These are phyloP conservation scores for Sciaenops ocellatus DNA, from an alignment of 2,797 vertebrate genomes.

Conservation along the genomic window DNA sequence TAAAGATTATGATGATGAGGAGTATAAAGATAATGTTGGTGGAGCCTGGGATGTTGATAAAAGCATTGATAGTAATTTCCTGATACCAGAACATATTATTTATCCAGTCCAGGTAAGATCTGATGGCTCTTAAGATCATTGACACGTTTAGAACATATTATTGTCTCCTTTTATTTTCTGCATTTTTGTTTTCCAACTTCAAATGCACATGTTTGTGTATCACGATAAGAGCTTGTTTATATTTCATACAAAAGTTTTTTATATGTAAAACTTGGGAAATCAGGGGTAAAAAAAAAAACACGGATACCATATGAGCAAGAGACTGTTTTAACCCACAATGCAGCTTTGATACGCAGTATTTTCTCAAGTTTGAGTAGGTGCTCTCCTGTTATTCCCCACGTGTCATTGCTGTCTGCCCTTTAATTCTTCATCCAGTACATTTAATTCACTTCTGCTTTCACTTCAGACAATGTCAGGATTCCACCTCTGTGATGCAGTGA, in stretches of 20 bases:
- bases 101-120: constrained; percentile 71
- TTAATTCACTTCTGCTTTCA: constrained; percentile 84
- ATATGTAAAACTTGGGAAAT: constrained; percentile 89
- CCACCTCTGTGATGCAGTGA: constrained; percentile 82
- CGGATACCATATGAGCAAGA: constrained; percentile 79
- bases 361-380: constrained; percentile 35
- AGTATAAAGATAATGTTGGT: constrained; percentile 39
- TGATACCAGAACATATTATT: constrained; percentile 84
- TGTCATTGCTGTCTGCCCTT: constrained; percentile 54
- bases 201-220: constrained; percentile 82
- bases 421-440: constrained; percentile 47
- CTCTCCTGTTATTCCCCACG: constrained; percentile 61
- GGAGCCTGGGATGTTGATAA: constrained; percentile 21
- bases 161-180: constrained; percentile 61
- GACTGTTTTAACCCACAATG: constrained; percentile 59
- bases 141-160: constrained; percentile 67
- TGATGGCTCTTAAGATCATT: constrained; percentile 25
- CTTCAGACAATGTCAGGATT: constrained; percentile 82
- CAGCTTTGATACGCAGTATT: constrained; percentile 68
- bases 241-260: constrained; percentile 93
- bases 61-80: constrained; percentile 42
- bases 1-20: constrained; percentile 13
- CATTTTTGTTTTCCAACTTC: constrained; percentile 86
- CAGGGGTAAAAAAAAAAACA: constrained; percentile 75
- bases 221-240: constrained; percentile 90